Conservation (phyloP, 2,113 vertebrate species). For the Xenopus tropicalis region UCB_Xtro_10.0 CM004445.2:88816501-88817000, state of each 20-base stretch:
- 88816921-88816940: neutral
- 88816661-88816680: neutral
- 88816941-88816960: neutral
- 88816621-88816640: conserved; percentile 10
- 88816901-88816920: neutral
- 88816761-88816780: conserved; percentile 3
- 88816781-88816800: conserved; percentile 7
- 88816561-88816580: conserved; percentile 11
- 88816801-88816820: conserved; percentile 18
- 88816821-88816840: conserved; percentile 17
- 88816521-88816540: neutral
- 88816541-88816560: neutral
- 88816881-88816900: conserved; percentile 9
- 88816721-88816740: conserved; percentile 4
- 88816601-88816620: neutral
- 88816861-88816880: neutral
- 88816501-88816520: neutral
- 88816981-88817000: too few species aligned
- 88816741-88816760: conserved; percentile 18
- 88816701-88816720: conserved; percentile 16
- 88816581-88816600: conserved; percentile 9
- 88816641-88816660: neutral
- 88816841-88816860: conserved; percentile 9
- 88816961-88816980: neutral
- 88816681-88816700: conserved; percentile 13